Base-by-base conservation (phyloP, 2,888 invertebrate species). In the Myathropa florea region DNA sequence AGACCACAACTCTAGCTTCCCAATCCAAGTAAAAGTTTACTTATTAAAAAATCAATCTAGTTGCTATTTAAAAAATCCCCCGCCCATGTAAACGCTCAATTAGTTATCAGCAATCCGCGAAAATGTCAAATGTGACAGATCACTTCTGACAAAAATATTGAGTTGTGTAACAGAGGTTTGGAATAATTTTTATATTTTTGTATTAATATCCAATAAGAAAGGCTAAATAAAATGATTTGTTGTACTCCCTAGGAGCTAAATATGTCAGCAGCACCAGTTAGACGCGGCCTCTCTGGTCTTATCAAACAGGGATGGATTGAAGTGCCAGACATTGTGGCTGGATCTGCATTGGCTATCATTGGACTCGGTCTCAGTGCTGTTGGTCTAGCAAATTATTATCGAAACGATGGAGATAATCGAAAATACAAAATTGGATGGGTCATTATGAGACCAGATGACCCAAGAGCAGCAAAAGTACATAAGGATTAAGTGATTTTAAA, bases 251-350 rank as follows among this genome's bases (percentile, higher is more conserved):
- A 46, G 46, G 7, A 46, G 7, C 18, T 7, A 18, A 86, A 21
- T 78, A 86, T 86, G 86, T 78, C 86, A 7, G 83, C 92, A 65
- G 90, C 91, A 80, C 86, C 90, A 72, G 90, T 90, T 61, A 90
- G 90, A 84, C 90, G 90, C 87, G 91, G 91, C 61, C 73, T 92
- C 3, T 88, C 89, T 4, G 91, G 89, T 1, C 88, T 93, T 2
- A 87, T 93, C 10, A 92, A 92, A 67, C 90, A 90, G 60, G 93
- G 91, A 24, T 95, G 96, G 95, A 93, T 94, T 90, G 96, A 96
- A 93, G 95, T 96, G 82, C 96, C 96, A 3, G 96, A 96, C 92
- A 92, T 96, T 64, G 91, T 96, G 57, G 95, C 94, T 30, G 93
- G 95, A 26, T 92, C 94, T 2, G 94, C 94, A 14, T 88, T 95